Evolutionary conservation across 2,113 vertebrate species (phyloP), one percentile per base, ranked within the genome.

Genomic region (Hyla sarda): DNA sequence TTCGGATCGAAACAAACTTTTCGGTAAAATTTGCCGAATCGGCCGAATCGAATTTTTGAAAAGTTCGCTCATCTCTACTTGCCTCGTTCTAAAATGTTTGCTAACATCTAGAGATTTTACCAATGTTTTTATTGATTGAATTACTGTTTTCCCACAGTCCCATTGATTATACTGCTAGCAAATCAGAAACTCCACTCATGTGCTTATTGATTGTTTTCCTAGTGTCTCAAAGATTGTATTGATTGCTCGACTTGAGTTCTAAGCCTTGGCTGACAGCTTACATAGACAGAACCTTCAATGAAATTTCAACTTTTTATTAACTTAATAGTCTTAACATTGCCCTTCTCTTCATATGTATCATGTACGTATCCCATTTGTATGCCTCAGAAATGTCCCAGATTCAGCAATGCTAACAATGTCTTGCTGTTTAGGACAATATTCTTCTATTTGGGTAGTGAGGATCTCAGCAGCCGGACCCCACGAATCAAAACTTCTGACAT

Each of bases 191-290:
- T 34, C 62, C 30, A 67, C 30, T 32, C 28, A 30, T 65, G 62
- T 67, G 62, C 62, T 16, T 67, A 67, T 67, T 67, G 30, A 32
- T 67, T 67, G 62, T 67, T 67, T 67, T 67, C 62, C 30, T 34
- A 67, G 25, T 30, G 28, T 30, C 60, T 65, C n/a, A 67, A 14
- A 11, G 23, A 34, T 34, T 67, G 62, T 19, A 67, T 67, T 32
- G 62, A 67, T 65, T 65, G 60, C 60, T 67, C 1, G 16, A 67
- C 62, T 32, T 67, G 28, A 67, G 62, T 32, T 12, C 30, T 32
- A 32, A 32, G 14, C 13, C 30, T 67, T 28, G 32, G 16, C 30
- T 17, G 16, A 67, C 28, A 34, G 12, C 12, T 34, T 67, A 2
- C 28, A 34, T 32, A 67, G 62, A 28, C 16, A 67, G 16, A 28